A percentile compares a stretch with the other conserved stretches of the same genome.
Conservation (phyloP, 2,113 vertebrate genomes). For the Thamnophis sirtalis region DNA sequence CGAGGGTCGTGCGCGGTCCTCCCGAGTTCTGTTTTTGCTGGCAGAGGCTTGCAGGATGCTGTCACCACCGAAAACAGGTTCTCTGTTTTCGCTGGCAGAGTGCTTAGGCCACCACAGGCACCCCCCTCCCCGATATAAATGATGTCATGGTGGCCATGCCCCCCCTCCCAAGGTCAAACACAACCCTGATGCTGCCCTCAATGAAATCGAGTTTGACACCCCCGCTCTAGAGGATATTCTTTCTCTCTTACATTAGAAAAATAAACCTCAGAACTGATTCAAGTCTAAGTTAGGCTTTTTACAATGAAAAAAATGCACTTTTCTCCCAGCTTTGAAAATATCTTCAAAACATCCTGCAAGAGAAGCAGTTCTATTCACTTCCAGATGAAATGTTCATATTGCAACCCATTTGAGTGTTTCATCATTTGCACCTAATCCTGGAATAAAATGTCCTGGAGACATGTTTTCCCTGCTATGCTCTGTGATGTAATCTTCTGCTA, state of each 20-base stretch:
- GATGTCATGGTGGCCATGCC: no score
- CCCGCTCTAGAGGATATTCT: no score
- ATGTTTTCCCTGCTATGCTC: background rate
- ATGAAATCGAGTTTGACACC: no score
- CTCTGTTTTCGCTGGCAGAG: no score
- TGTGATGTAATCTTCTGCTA: background rate
- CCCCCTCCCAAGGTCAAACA: no score
- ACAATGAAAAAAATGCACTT: background rate
- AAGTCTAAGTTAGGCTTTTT: background rate
- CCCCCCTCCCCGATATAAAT: no score
- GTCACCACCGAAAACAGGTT: no score
- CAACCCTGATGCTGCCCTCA: no score
- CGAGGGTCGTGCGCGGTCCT: no score
- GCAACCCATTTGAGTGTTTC: background rate
- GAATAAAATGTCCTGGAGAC: background rate
- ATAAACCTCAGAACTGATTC: background rate
- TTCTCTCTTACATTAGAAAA: background rate
- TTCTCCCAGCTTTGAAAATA: background rate
- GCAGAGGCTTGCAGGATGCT: no score
- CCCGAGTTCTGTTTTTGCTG: no score
- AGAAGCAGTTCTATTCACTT: background rate
- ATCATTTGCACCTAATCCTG: background rate
- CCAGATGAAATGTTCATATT: background rate
- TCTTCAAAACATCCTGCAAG: background rate
- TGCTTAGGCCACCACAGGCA: no score